phyloP scores from a whole-genome alignment of 2,888 invertebrate species.

The Monoplex corrugatus region DNA sequence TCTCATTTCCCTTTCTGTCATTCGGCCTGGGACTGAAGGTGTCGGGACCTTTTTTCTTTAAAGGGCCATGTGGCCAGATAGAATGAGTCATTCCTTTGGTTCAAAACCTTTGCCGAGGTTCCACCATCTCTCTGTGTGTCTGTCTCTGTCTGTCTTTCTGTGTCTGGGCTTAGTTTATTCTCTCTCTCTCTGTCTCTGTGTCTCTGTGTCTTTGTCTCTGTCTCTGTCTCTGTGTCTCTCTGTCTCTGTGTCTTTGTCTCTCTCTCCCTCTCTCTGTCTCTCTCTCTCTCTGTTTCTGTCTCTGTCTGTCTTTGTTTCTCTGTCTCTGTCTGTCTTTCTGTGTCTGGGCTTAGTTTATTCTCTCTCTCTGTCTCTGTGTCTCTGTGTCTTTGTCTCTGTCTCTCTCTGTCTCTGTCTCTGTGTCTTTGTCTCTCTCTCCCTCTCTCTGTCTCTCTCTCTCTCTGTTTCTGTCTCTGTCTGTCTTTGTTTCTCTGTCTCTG shows the following conservation, averaged over 20 bases:
- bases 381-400: background rate
- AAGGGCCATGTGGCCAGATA: no score
- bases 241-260: background rate
- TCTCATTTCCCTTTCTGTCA: no score
- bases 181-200: background rate
- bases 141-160: background rate
- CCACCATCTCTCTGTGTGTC: background rate
- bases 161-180: no score
- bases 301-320: background rate
- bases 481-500: no score
- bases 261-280: background rate
- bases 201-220: background rate
- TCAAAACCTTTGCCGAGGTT: no score
- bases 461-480: background rate
- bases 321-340: background rate
- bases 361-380: background rate
- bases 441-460: no score
- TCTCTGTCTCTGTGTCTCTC: background rate
- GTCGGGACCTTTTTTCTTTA: no score
- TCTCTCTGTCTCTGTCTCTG: background rate
- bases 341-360: background rate
- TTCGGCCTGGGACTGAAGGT: no score
- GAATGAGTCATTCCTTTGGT: no score
- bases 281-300: background rate
- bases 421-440: background rate